Percentiles rank a stretch among this genome's conserved stretches.
Conservation (phyloP, 2,888 invertebrate species). For the Spisula subtruncata region DNA sequence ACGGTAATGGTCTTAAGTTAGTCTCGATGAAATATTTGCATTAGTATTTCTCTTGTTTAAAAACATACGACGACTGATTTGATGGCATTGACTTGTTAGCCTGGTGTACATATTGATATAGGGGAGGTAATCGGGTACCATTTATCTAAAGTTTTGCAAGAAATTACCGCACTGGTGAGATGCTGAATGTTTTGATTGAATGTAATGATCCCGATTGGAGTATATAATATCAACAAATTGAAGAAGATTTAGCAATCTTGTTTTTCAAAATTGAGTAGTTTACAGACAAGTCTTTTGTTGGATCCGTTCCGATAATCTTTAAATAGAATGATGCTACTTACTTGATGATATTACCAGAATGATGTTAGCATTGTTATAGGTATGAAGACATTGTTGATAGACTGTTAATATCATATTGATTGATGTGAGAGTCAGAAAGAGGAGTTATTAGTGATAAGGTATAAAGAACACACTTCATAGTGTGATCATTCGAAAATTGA, state of each 20-base stretch:
- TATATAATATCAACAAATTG: background rate
- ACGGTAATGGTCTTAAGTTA: constrained; percentile 60
- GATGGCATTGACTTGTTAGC: constrained; percentile 42
- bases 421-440: background rate
- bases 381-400: background rate
- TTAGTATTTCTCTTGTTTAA: constrained; percentile 47
- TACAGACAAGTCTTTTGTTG: background rate
- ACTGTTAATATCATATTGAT: constrained; percentile 12
- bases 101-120: constrained; percentile 17
- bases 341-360: background rate
- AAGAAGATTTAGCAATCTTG: background rate
- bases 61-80: constrained; percentile 31
- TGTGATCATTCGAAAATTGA: constrained; percentile 16
- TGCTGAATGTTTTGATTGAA: background rate
- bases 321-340: background rate
- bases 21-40: constrained; percentile 60
- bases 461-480: background rate
- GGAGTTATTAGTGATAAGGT: background rate
- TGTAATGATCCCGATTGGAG: constrained; percentile 31
- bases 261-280: background rate
- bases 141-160: constrained; percentile 49
- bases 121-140: constrained; percentile 52
- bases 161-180: constrained; percentile 39
- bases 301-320: background rate
- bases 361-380: too few relatives aligned